These are phyloP conservation scores for Plodia interpunctella DNA, from an alignment of 1,140 invertebrate genomes.

Conservation along the genomic window DNA sequence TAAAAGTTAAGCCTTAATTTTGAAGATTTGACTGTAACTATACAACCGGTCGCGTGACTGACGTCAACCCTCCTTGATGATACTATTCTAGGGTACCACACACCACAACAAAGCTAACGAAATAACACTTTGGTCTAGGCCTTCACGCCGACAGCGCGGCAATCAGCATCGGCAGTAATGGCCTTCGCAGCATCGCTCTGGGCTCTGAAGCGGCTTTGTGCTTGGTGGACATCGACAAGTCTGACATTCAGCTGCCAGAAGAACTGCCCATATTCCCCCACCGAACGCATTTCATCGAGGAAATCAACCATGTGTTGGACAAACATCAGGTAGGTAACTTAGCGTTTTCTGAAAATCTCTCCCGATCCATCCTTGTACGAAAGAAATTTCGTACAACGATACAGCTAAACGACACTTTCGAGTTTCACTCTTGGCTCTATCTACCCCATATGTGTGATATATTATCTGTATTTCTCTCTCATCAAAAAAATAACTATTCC, in stretches of 20 bases:
- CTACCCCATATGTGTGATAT: too few relatives aligned
- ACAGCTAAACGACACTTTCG: too few relatives aligned
- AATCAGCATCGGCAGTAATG: slow-evolving; percentile 43
- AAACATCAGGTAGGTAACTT: slow-evolving; percentile 73
- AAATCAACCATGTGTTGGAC: slow-evolving; percentile 89
- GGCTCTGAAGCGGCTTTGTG: slow-evolving; percentile 91
- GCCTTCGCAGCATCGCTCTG: slow-evolving; percentile 64
- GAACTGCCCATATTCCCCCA: slow-evolving; percentile 96
- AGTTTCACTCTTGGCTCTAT: too few relatives aligned
- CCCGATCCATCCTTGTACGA: too few relatives aligned
- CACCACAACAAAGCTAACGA: neutral
- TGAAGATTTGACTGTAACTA: too few relatives aligned
- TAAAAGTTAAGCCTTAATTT: too few relatives aligned
- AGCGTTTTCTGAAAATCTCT: neutral
- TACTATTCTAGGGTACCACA: too few relatives aligned
- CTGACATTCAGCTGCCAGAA: slow-evolving; percentile 94
- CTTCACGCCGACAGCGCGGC: slow-evolving; percentile 74
- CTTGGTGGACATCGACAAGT: slow-evolving; percentile 96
- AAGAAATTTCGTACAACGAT: too few relatives aligned
- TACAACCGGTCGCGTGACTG: too few relatives aligned
- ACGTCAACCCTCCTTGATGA: too few relatives aligned
- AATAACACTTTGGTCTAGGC: slow-evolving; percentile 48
- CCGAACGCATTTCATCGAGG: slow-evolving; percentile 89
- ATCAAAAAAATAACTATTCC: too few relatives aligned
- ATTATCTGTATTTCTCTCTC: too few relatives aligned